phyloP scores from a whole-genome alignment of 2,797 vertebrate genomes.

The Pelobates cultripes region DNA sequence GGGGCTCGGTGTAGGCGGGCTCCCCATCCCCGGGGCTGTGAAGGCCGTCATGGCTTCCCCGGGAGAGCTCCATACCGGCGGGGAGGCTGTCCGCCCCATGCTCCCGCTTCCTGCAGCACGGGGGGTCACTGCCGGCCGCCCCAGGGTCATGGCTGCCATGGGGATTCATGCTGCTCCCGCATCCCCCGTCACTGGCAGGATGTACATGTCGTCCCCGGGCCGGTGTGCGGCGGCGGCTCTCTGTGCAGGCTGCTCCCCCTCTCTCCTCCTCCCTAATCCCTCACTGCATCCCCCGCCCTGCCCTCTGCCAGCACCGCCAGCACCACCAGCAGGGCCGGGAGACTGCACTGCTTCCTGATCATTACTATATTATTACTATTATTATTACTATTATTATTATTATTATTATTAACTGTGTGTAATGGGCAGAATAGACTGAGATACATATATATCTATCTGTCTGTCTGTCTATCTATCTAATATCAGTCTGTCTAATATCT shows the following conservation, averaged over 20 bases:
- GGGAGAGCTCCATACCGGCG: neutral
- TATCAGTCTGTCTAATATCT: too few relatives aligned
- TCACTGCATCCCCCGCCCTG: slow-evolving; percentile 18
- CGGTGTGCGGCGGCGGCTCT: slow-evolving; percentile 12
- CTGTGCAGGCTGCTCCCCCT: slow-evolving; percentile 27
- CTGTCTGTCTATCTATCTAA: too few relatives aligned
- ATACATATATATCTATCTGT: too few relatives aligned
- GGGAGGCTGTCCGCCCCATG: too few relatives aligned
- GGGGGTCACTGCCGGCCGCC: neutral
- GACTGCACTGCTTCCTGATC: too few relatives aligned
- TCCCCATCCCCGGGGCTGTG: slow-evolving; percentile 7
- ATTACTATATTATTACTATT: too few relatives aligned
- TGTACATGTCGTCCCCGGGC: slow-evolving; percentile 11
- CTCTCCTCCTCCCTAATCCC: slow-evolving; percentile 45
- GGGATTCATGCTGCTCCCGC: slow-evolving; percentile 42
- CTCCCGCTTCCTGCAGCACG: slow-evolving; percentile 9
- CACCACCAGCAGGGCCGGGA: too few relatives aligned
- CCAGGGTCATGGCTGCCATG: slow-evolving; percentile 27
- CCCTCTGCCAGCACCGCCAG: too few relatives aligned
- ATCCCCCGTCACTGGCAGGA: slow-evolving; percentile 33
- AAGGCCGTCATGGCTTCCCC: neutral
- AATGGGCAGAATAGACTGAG: too few relatives aligned
- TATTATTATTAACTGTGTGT: too few relatives aligned
- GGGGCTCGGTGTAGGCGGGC: neutral
- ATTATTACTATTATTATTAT: too few relatives aligned